These are phyloP conservation scores for Andrena haemorrhoa DNA, from an alignment of 2,888 invertebrate genomes.

Conservation along the genomic window DNA sequence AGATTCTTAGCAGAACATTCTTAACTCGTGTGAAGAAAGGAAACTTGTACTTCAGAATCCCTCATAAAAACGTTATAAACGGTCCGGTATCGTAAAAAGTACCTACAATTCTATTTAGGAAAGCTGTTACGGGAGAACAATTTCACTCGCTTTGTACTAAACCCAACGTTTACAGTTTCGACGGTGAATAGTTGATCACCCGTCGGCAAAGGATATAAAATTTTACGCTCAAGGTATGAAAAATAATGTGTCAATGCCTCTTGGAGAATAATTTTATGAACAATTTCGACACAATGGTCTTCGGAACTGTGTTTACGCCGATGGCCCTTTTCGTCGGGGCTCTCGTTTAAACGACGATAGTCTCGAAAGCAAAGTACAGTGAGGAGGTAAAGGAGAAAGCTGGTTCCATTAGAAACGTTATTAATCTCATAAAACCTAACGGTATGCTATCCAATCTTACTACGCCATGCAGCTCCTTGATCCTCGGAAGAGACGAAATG, in stretches of 20 bases:
- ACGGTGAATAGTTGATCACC: neutral
- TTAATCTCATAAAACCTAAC: conserved; percentile 40
- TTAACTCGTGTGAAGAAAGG: neutral
- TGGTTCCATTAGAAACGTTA: neutral
- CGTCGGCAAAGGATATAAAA: neutral
- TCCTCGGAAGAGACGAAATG: neutral
- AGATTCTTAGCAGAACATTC: neutral
- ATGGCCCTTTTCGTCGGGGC: neutral
- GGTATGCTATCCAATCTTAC: conserved; percentile 13
- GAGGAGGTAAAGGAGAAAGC: neutral
- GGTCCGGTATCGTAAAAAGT: neutral
- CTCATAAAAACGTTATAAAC: neutral
- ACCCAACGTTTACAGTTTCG: conserved; percentile 11
- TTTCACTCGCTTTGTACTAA: neutral
- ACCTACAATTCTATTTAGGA: neutral
- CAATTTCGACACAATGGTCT: neutral
- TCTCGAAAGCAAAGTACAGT: neutral
- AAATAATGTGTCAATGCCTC: neutral
- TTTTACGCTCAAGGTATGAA: neutral
- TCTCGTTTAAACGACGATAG: neutral
- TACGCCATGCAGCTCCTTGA: conserved; percentile 11
- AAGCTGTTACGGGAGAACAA: neutral
- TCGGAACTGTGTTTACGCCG: neutral
- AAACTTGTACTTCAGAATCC: neutral
- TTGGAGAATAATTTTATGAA: neutral